Percentiles rank a stretch among this genome's conserved stretches.
phyloP scores from a whole-genome alignment of 2,888 invertebrate species.

The Pachydiplax longipennis region DNA sequence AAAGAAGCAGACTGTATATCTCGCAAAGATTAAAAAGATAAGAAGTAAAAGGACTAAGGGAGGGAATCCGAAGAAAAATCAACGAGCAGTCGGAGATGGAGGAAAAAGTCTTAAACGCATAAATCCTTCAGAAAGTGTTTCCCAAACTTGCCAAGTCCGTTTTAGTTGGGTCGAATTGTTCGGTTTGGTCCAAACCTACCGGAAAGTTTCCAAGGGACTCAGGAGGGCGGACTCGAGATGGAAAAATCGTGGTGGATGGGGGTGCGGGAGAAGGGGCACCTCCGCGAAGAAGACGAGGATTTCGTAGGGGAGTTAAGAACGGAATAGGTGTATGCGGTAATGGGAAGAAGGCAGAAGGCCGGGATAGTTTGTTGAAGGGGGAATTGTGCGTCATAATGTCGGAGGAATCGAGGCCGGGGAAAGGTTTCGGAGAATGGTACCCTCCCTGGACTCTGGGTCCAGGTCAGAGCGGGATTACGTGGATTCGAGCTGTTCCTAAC shows the following conservation, averaged over 20 bases:
- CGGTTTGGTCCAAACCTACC: not conserved
- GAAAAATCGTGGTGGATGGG: not conserved
- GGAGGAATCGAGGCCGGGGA: conserved; percentile 1
- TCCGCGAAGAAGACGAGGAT: not conserved
- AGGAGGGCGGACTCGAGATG: not conserved
- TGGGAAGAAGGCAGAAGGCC: not conserved
- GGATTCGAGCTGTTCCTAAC: not conserved
- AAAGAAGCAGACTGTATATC: too few species aligned
- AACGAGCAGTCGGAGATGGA: not conserved
- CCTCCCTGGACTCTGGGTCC: conserved; percentile 12
- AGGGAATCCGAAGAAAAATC: not conserved
- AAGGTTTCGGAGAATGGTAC: not conserved
- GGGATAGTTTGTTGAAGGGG: not conserved
- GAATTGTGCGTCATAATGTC: conserved; percentile 20
- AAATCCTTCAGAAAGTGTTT: not conserved
- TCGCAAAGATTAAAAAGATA: not conserved
- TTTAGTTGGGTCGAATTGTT: not conserved
- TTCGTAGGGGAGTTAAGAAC: not conserved
- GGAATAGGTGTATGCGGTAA: not conserved
- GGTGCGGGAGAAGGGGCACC: not conserved
- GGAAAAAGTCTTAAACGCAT: not conserved
- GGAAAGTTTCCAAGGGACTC: not conserved
- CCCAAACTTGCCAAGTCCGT: not conserved
- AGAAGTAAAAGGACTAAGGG: not conserved
- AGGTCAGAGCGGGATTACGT: conserved; percentile 34